Evolutionary conservation across 2,888 invertebrate genomes (phyloP), one percentile per base, ranked within the genome.

Genomic region (Coenonympha arcania): DNA sequence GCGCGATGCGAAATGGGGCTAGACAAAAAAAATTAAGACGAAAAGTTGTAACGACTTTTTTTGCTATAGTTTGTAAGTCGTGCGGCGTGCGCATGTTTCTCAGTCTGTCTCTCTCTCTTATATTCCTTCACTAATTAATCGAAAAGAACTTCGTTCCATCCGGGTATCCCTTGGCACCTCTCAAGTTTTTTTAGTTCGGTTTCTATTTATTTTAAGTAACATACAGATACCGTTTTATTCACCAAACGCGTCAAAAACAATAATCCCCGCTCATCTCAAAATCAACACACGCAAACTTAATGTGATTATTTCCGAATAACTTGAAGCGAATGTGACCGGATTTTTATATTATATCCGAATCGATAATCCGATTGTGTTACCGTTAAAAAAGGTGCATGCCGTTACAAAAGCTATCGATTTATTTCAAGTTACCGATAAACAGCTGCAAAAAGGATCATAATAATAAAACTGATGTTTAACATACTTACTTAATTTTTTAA

Each of bases 301-400:
- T 59, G 57, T 68, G 73, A 77, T 80, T 78, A 79, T 71, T 78
- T 78, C 71, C 78, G 76, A 79, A 73, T 71, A 71, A 73, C 66
- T 70, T 64, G 68, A 71, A 72, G 68, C 72, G 68, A 75, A 76
- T 73, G 63, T 65, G 61, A 68, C 61, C 67, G 58, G 59, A 64
- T 69, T 76, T 74, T 78, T 70, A n/a, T n/a, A n/a, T n/a, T 18
- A 59, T 69, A 73, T 68, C 72, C 72, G 69, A 71, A 75, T 74
- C 70, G 68, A 70, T 71, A 72, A 79, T 76, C 70, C 65, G 76
- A 79, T 82, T 77, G 76, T 73, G 69, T 69, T 56, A 75, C 81
- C 79, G 79, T 79, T 76, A 75, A 73, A 71, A n/a, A 67, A 69
- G 64, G 65, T 79, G 79, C 81, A 64, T 79, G 79, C 81, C 81